phyloP scores from a whole-genome alignment of 92 coral and sea anemone species.

The Porites lobata region DNA sequence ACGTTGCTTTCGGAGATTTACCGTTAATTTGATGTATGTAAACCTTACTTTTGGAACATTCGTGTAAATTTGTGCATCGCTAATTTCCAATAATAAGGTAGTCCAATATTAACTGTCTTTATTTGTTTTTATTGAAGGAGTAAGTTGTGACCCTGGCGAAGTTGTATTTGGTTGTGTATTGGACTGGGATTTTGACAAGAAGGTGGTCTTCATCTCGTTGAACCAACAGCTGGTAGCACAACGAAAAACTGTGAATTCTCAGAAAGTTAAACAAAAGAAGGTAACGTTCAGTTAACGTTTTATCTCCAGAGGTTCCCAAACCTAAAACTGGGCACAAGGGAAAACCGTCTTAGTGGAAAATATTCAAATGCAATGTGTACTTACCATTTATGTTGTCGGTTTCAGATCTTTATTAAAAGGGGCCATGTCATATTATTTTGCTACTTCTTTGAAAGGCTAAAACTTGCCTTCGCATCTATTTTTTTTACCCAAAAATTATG shows the following conservation, averaged over 20 bases:
- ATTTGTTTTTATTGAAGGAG: conserved; percentile 64
- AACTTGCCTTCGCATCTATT: too few species aligned
- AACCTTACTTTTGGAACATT: too few species aligned
- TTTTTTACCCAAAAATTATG: too few species aligned
- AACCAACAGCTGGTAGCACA: conserved; percentile 76
- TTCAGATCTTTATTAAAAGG: too few species aligned
- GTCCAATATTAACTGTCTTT: too few species aligned
- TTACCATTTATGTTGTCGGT: background rate
- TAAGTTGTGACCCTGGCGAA: conserved; percentile 76
- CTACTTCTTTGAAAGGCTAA: too few species aligned
- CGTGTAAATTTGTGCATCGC: too few species aligned
- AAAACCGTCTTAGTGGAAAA: background rate
- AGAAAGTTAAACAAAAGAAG: conserved; percentile 67
- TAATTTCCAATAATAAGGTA: too few species aligned
- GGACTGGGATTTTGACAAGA: conserved; percentile 79
- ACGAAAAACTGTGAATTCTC: conserved; percentile 40
- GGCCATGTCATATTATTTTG: too few species aligned
- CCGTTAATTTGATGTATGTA: background rate
- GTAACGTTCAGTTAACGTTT: conserved; percentile 26
- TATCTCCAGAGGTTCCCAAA: background rate
- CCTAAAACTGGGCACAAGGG: background rate
- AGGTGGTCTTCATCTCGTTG: conserved; percentile 68
- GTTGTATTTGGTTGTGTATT: conserved; percentile 84
- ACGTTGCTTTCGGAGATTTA: background rate
- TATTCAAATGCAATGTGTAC: background rate